These are phyloP conservation scores for Tympanuchus pallidicinctus DNA, from an alignment of 2,113 vertebrate genomes.

Conservation along the genomic window DNA sequence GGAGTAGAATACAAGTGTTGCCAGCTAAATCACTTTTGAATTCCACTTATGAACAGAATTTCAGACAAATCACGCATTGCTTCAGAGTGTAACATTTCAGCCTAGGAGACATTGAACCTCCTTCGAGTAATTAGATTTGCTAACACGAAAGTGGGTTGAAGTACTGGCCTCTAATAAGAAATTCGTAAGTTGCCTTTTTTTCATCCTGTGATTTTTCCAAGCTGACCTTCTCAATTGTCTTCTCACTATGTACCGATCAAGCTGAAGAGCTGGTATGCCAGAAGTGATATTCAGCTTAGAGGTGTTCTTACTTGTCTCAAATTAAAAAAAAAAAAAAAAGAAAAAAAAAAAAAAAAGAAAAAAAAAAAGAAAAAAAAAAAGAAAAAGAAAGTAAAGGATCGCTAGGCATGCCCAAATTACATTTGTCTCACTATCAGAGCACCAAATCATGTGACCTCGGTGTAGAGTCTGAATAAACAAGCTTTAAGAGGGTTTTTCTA, in stretches of 20 bases:
- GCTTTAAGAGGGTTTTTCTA: not conserved
- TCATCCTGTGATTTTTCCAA: not conserved
- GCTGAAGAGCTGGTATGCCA: not conserved
- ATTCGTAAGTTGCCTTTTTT: not conserved
- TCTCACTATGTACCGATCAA: not conserved
- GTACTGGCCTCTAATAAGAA: not conserved
- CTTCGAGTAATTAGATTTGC: not conserved
- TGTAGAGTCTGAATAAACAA: not conserved
- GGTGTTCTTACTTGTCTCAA: not conserved
- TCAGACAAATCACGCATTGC: not conserved
- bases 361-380: not conserved
- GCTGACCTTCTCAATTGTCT: not conserved
- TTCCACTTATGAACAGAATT: not conserved
- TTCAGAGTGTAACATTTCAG: not conserved
- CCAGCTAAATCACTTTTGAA: not conserved
- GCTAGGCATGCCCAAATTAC: not conserved
- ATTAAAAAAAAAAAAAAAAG: rapidly evolving
- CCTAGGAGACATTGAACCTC: not conserved
- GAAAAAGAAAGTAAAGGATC: not conserved
- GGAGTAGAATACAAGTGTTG: not conserved
- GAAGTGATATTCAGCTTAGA: not conserved
- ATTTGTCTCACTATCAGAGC: not conserved
- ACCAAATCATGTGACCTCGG: not conserved
- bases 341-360: not conserved
- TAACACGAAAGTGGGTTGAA: not conserved